phyloP scores from a whole-genome alignment of 2,888 invertebrate species.

The Drosophila koepferae region DNA sequence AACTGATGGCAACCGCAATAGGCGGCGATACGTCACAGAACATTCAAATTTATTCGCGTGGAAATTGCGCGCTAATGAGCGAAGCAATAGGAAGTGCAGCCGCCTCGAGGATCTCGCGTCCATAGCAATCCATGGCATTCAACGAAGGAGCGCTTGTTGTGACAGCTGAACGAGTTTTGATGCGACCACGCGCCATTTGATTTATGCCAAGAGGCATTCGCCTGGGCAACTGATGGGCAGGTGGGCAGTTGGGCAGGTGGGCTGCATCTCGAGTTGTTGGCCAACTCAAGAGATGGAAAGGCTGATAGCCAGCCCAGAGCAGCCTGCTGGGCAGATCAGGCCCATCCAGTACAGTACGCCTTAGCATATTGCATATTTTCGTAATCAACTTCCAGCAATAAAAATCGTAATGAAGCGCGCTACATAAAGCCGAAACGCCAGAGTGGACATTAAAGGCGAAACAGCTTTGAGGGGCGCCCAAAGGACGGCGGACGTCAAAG shows the following conservation, averaged over 20 bases:
- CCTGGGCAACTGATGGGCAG: slow-evolving; percentile 30
- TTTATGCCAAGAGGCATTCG: slow-evolving; percentile 50
- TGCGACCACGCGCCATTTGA: slow-evolving; percentile 74
- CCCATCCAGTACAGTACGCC: not conserved
- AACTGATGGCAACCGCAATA: slow-evolving; percentile 61
- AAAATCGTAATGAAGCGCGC: slow-evolving; percentile 74
- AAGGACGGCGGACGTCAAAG: slow-evolving; percentile 39
- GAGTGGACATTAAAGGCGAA: slow-evolving; percentile 54
- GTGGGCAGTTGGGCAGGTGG: not conserved
- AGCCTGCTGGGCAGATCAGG: not conserved
- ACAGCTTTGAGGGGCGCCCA: slow-evolving; percentile 26
- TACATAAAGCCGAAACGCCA: slow-evolving; percentile 68
- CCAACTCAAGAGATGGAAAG: slow-evolving; percentile 29
- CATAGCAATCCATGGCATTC: not conserved
- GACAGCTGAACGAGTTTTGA: slow-evolving; percentile 57
- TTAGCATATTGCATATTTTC: slow-evolving; percentile 40
- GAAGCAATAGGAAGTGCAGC: slow-evolving; percentile 24
- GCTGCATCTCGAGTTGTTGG: not conserved
- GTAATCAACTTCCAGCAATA: slow-evolving; percentile 69
- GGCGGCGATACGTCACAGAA: slow-evolving; percentile 77
- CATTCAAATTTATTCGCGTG: slow-evolving; percentile 81
- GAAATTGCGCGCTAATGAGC: slow-evolving; percentile 76
- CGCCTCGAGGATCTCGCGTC: slow-evolving; percentile 8
- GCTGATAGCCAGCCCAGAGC: slow-evolving; percentile 8
- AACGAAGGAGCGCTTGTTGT: slow-evolving; percentile 14